Conservation (phyloP, 2,888 invertebrate genomes). For the Hanleya hanleyi region DNA sequence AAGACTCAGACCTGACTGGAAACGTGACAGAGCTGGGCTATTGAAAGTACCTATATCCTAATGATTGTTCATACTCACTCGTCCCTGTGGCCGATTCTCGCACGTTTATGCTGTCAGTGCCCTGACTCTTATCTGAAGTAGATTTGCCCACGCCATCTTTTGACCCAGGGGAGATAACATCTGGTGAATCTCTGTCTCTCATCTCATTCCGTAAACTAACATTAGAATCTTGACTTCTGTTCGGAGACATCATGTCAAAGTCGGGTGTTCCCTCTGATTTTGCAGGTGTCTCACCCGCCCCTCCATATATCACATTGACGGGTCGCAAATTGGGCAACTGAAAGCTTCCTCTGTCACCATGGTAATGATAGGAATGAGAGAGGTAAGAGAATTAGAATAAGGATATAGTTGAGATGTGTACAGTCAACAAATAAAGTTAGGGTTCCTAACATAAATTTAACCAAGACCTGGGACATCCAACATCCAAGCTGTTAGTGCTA, state of each 20-base stretch:
- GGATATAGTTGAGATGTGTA: too few species aligned
- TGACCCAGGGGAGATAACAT: constrained; percentile 35
- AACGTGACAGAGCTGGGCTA: not conserved
- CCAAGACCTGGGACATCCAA: too few species aligned
- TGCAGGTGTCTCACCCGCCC: constrained; percentile 77
- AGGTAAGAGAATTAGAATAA: too few species aligned
- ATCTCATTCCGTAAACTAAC: constrained; percentile 71
- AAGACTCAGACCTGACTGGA: not conserved
- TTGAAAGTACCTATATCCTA: not conserved
- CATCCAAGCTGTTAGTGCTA: too few species aligned
- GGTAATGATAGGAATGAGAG: not conserved
- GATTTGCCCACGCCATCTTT: constrained; percentile 32
- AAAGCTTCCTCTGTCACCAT: constrained; percentile 33
- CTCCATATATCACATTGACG: constrained; percentile 51
- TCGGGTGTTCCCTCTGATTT: constrained; percentile 76
- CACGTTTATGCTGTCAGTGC: constrained; percentile 60
- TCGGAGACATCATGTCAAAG: constrained; percentile 64
- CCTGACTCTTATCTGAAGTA: constrained; percentile 65
- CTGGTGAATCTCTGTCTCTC: constrained; percentile 59
- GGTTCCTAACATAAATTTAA: too few species aligned
- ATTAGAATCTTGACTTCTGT: constrained; percentile 63
- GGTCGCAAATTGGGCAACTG: constrained; percentile 62
- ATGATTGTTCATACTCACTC: constrained; percentile 50
- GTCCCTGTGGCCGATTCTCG: constrained; percentile 50
- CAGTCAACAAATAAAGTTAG: too few species aligned